A percentile compares a stretch with the other conserved stretches of the same genome.
These are phyloP conservation scores for Panagrolaimus sp. DNA, from an alignment of 1,140 invertebrate species.

Conservation along the genomic window DNA sequence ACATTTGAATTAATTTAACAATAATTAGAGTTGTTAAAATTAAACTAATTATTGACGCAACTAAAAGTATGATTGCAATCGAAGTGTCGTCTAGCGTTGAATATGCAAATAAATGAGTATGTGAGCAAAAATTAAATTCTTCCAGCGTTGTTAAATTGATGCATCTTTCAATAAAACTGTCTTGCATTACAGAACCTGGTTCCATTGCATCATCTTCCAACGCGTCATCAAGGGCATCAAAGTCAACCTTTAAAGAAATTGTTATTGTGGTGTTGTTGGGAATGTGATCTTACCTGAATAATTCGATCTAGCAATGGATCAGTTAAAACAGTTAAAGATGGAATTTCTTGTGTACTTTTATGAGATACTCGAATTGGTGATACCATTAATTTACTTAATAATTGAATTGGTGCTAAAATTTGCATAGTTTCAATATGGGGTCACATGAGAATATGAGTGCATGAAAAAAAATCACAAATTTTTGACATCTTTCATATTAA, in stretches of 20 bases:
- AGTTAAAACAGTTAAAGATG: constrained; percentile 41
- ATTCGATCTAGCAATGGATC: constrained; percentile 45
- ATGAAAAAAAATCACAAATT: too few relatives aligned
- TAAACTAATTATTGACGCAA: constrained; percentile 62
- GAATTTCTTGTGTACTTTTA: constrained; percentile 27
- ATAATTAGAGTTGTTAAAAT: constrained; percentile 64
- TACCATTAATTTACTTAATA: constrained; percentile 37
- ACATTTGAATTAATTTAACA: constrained; percentile 63
- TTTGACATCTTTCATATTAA: too few relatives aligned
- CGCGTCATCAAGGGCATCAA: neutral
- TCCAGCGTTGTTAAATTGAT: constrained; percentile 29
- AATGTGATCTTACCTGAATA: constrained; percentile 30
- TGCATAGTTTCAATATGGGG: too few relatives aligned
- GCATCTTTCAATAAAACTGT: constrained; percentile 38
- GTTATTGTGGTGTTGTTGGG: too few relatives aligned
- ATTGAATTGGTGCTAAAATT: constrained; percentile 41
- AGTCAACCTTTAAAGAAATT: neutral
- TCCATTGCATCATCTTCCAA: neutral
- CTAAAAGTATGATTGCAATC: constrained; percentile 62
- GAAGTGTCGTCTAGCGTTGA: constrained; percentile 58
- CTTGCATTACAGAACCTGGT: neutral
- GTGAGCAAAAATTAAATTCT: constrained; percentile 34
- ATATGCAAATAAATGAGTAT: constrained; percentile 47
- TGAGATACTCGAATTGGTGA: constrained; percentile 32
- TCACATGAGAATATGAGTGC: too few relatives aligned